A percentile compares a stretch with the other conserved stretches of the same genome.
Evolutionary conservation across 2,797 vertebrate genomes (phyloP).

Genomic region (Malacoctenus gilli): DNA sequence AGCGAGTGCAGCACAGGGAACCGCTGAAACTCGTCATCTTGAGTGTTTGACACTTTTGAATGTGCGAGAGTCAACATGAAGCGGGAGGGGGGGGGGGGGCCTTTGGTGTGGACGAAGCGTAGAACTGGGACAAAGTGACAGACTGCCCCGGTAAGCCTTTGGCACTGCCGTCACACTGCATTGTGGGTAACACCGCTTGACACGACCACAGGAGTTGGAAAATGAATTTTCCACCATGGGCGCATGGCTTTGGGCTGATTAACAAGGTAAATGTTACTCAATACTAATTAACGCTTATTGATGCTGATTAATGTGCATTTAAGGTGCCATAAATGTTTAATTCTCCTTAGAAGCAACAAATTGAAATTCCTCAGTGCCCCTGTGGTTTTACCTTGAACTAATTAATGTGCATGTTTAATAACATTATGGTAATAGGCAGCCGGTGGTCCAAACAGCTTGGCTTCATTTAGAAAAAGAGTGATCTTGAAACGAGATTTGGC

Average conservation of each 20-base stretch:
- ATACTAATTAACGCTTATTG: slow-evolving; percentile 68
- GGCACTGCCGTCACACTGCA: slow-evolving; percentile 63
- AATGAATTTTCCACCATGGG: slow-evolving; percentile 66
- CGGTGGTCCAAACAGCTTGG: background rate
- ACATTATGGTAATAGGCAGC: background rate
- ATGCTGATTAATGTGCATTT: slow-evolving; percentile 63
- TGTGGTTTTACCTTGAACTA: slow-evolving; percentile 28
- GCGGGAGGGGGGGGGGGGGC: too few species aligned
- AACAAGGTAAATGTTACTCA: slow-evolving; percentile 65
- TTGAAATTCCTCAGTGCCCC: slow-evolving; percentile 15
- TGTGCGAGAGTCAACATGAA: slow-evolving; percentile 38
- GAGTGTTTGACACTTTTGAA: slow-evolving; percentile 58
- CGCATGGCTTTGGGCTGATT: slow-evolving; percentile 48
- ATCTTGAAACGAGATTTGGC: background rate
- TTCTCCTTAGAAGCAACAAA: slow-evolving; percentile 36
- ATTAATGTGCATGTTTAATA: slow-evolving; percentile 33
- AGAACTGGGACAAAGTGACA: slow-evolving; percentile 65
- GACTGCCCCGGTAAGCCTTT: slow-evolving; percentile 71
- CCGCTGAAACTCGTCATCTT: slow-evolving; percentile 50
- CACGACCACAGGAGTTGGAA: slow-evolving; percentile 52
- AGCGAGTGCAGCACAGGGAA: slow-evolving; percentile 16
- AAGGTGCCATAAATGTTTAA: slow-evolving; percentile 62
- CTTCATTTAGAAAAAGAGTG: background rate
- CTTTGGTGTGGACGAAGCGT: slow-evolving; percentile 25
- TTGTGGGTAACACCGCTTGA: slow-evolving; percentile 66